A percentile compares a stretch with the other conserved stretches of the same genome.
phyloP scores from a whole-genome alignment of 1,140 invertebrate species.

The Thaumatotibia leucotreta region DNA sequence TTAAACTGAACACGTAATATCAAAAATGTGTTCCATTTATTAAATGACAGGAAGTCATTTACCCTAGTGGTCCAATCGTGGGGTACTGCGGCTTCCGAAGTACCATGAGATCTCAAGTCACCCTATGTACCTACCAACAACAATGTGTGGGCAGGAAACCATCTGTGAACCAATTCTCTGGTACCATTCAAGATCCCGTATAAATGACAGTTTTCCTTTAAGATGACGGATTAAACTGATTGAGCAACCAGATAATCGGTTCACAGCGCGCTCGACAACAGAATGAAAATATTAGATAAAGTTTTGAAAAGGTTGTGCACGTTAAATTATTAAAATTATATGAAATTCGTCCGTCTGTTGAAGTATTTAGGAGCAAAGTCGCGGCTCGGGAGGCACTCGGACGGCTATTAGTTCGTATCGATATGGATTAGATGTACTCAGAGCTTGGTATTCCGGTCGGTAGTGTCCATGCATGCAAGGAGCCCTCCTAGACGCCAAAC shows the following conservation, averaged over 20 bases:
- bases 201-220: background rate
- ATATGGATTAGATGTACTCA: background rate
- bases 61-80: background rate
- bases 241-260: background rate
- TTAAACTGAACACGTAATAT: background rate
- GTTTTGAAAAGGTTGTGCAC: slow-evolving; percentile 71
- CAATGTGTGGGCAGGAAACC: slow-evolving; percentile 10
- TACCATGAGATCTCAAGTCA: background rate
- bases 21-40: background rate
- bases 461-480: slow-evolving; percentile 60
- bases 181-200: background rate
- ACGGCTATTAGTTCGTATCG: background rate
- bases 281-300: slow-evolving; percentile 35
- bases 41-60: background rate
- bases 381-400: background rate
- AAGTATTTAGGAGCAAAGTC: background rate
- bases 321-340: slow-evolving; percentile 48
- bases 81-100: background rate
- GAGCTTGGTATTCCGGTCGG: slow-evolving; percentile 22
- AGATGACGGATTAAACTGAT: background rate
- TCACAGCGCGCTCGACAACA: slow-evolving; percentile 17
- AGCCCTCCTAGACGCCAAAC: slow-evolving; percentile 54
- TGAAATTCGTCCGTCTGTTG: slow-evolving; percentile 55
- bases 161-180: background rate
- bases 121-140: slow-evolving; percentile 4